These are phyloP conservation scores for Melieria omissa DNA, from an alignment of 2,888 invertebrate species.

Conservation along the genomic window DNA sequence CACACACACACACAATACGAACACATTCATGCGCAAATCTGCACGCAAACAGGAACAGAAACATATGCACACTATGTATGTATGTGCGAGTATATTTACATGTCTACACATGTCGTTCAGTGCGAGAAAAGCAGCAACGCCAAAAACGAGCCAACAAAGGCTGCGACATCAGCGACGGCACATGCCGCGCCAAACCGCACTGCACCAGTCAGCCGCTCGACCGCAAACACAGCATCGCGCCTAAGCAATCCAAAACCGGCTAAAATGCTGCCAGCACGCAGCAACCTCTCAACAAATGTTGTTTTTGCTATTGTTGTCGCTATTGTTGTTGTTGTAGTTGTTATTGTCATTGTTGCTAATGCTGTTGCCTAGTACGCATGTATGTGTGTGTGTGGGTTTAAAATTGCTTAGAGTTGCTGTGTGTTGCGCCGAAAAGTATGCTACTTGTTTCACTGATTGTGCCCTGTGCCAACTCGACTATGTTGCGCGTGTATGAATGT, in stretches of 20 bases:
- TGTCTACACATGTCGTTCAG: too few species aligned
- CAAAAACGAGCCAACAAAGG: too few species aligned
- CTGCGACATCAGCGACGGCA: not conserved
- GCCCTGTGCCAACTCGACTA: too few species aligned
- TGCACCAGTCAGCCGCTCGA: constrained; percentile 7
- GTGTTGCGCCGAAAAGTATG: not conserved
- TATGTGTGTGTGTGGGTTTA: not conserved
- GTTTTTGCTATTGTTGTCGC: not conserved
- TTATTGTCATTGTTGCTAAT: not conserved
- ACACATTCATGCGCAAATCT: constrained; percentile 31
- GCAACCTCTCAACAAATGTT: too few species aligned
- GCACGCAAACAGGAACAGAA: constrained; percentile 7
- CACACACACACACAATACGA: not conserved
- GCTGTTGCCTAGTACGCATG: not conserved
- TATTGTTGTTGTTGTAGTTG: not conserved
- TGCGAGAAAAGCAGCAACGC: too few species aligned
- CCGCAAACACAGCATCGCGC: not conserved
- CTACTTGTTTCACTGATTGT: constrained; percentile 12
- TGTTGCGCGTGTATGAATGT: not conserved
- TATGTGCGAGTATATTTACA: not conserved
- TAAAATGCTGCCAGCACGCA: too few species aligned
- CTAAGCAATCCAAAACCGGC: too few species aligned
- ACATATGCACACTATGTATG: not conserved
- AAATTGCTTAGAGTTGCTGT: constrained; percentile 2
- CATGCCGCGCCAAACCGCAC: constrained; percentile 9